A percentile compares a stretch with the other conserved stretches of the same genome.
Conservation (phyloP, 2,113 vertebrate genomes). For the Capreolus pygargus region DNA sequence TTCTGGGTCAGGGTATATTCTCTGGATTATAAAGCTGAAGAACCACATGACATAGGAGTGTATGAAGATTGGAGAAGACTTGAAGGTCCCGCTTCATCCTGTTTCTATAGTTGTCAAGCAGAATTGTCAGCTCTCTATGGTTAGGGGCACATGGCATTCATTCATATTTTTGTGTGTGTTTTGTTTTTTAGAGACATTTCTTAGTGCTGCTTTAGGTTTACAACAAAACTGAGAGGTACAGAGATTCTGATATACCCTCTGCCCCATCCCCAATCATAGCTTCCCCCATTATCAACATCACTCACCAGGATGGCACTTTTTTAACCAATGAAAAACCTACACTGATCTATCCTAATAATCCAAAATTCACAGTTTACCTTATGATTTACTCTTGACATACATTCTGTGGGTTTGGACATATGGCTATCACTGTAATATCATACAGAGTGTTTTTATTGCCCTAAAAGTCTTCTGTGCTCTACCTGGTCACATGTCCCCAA, state of each 20-base stretch:
- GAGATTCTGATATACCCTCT: not conserved
- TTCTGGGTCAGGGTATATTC: not conserved
- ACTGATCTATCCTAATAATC: not conserved
- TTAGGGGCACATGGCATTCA: not conserved
- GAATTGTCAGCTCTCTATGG: not conserved
- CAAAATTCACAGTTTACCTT: not conserved
- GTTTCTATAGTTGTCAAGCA: not conserved
- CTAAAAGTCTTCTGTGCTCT: not conserved
- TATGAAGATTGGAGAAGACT: not conserved
- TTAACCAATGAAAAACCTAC: not conserved
- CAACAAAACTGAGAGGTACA: not conserved
- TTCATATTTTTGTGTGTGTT: not conserved
- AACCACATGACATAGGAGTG: fast-evolving
- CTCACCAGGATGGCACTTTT: not conserved
- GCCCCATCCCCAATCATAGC: not conserved
- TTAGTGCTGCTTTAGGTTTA: not conserved
- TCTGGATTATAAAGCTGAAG: not conserved
- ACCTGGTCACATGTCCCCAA: not conserved
- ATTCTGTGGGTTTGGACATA: not conserved
- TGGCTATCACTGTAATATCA: not conserved
- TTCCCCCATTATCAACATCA: not conserved
- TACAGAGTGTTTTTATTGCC: not conserved
- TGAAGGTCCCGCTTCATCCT: not conserved
- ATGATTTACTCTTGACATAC: not conserved
- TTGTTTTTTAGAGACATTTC: not conserved